Evolutionary conservation across 1,140 invertebrate species (phyloP).

Genomic region (Bradynema listronoti): DNA sequence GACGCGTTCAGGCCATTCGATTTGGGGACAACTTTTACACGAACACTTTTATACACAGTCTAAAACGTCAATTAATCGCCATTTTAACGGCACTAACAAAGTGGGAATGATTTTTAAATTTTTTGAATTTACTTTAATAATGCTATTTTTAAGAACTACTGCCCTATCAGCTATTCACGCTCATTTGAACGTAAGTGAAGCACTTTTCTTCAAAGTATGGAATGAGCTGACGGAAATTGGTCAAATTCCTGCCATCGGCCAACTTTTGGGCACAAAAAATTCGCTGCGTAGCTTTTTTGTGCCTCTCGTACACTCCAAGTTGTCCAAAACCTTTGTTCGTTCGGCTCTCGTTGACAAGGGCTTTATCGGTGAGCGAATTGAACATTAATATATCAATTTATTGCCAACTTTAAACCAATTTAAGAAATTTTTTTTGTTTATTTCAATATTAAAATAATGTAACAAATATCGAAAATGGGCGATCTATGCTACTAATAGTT

Average conservation of each 20-base stretch:
- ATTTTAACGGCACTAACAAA: constrained; percentile 34
- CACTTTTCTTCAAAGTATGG: constrained; percentile 37
- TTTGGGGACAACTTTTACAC: constrained; percentile 42
- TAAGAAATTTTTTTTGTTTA: neutral
- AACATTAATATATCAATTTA: neutral
- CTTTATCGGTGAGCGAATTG: constrained; percentile 29
- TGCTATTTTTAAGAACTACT: constrained; percentile 19
- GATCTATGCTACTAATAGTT: no score
- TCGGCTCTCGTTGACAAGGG: constrained; percentile 20
- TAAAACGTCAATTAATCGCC: constrained; percentile 29
- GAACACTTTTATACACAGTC: constrained; percentile 17
- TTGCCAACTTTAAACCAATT: neutral
- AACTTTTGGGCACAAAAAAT: constrained; percentile 37
- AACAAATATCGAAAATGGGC: no score
- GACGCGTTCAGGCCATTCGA: constrained; percentile 21
- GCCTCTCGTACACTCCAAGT: constrained; percentile 26
- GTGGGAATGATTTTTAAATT: constrained; percentile 12
- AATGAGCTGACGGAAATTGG: constrained; percentile 28
- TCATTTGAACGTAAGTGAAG: constrained; percentile 20
- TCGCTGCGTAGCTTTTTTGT: constrained; percentile 41
- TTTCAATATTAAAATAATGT: neutral
- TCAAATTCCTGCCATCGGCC: constrained; percentile 38
- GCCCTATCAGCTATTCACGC: constrained; percentile 19
- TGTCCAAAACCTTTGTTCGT: constrained; percentile 25
- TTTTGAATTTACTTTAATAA: neutral